These are phyloP conservation scores for Cerastis rubricosa DNA, from an alignment of 2,888 invertebrate species.

Conservation along the genomic window DNA sequence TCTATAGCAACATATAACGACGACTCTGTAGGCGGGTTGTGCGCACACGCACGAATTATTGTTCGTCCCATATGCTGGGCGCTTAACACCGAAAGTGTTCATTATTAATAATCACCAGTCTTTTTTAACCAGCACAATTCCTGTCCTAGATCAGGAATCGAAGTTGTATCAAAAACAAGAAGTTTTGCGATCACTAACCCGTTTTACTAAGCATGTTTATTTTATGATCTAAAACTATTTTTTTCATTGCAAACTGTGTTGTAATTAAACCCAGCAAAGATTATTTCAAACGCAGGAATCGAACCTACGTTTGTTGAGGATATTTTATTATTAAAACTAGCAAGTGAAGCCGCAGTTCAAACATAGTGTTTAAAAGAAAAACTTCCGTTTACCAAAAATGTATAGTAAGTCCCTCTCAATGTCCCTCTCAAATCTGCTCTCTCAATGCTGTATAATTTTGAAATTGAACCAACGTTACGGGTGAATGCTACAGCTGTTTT, in stretches of 20 bases:
- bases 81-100: too few species aligned
- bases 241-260: background rate
- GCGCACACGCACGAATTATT: too few species aligned
- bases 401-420: too few species aligned
- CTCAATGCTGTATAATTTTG: slow-evolving; percentile 15
- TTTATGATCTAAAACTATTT: background rate
- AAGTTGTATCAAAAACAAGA: background rate
- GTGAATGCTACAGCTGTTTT: background rate
- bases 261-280: background rate
- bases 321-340: background rate
- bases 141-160: background rate
- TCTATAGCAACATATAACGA: too few species aligned
- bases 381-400: slow-evolving; percentile 57
- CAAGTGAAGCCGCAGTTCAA: background rate
- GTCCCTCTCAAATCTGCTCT: slow-evolving; percentile 15
- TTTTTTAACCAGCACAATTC: background rate
- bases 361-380: background rate
- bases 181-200: too few species aligned
- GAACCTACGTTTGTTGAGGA: slow-evolving; percentile 35
- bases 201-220: background rate
- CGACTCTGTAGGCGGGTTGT: too few species aligned
- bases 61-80: too few species aligned
- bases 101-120: background rate
- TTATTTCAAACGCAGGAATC: slow-evolving; percentile 31
- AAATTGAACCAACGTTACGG: slow-evolving; percentile 55